phyloP scores from a whole-genome alignment of 2,113 vertebrate genomes.

The Larimichthys crocea region DNA sequence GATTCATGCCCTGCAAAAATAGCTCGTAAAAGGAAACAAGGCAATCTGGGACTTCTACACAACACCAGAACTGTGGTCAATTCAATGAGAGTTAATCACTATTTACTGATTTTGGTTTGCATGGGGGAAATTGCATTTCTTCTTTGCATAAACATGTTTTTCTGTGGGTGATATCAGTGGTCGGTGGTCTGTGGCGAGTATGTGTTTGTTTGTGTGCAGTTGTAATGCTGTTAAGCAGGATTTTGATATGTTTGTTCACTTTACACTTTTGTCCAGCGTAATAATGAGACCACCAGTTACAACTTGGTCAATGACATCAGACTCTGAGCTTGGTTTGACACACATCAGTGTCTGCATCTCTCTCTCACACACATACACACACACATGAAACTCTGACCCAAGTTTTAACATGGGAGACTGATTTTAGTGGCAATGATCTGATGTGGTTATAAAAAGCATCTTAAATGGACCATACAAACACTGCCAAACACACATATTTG shows the following conservation, averaged over 20 bases:
- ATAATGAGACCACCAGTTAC: slow-evolving; percentile 39
- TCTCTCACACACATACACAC: background rate
- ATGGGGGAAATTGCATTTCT: slow-evolving; percentile 13
- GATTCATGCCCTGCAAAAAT: slow-evolving; percentile 48
- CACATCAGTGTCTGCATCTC: background rate
- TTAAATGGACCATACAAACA: slow-evolving; percentile 45
- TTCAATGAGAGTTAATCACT: slow-evolving; percentile 39
- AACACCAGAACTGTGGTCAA: slow-evolving; percentile 16
- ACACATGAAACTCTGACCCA: slow-evolving; percentile 24
- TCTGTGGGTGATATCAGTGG: background rate
- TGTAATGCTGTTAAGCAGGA: background rate
- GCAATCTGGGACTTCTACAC: slow-evolving; percentile 25
- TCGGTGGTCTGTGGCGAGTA: background rate
- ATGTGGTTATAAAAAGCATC: slow-evolving; percentile 29
- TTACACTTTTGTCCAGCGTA: background rate
- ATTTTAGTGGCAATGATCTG: slow-evolving; percentile 32
- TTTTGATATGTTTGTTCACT: background rate
- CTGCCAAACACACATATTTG: slow-evolving; percentile 43
- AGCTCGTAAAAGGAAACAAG: slow-evolving; percentile 23
- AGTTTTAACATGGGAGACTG: slow-evolving; percentile 56
- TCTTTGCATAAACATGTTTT: slow-evolving; percentile 33
- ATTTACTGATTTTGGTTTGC: slow-evolving; percentile 39
- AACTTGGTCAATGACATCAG: slow-evolving; percentile 9
- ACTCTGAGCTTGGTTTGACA: background rate
- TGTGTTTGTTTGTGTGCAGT: background rate